Conservation (phyloP, 2,113 vertebrate species). For the Struthio camelus region DNA sequence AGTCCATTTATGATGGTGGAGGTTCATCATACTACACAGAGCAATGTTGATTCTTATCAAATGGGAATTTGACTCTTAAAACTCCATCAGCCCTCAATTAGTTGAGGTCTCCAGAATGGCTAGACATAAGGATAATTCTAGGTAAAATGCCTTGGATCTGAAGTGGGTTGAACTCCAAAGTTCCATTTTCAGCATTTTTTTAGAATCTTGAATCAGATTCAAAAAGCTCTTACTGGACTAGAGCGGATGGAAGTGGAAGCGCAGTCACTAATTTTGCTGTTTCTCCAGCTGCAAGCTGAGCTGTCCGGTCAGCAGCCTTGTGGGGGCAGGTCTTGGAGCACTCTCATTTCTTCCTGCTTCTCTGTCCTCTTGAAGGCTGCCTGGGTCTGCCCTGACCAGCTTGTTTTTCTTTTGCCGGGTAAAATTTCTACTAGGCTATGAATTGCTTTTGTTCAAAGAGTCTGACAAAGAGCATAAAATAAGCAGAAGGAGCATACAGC, state of each 20-base stretch:
- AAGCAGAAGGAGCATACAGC: background rate
- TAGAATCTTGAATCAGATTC: background rate
- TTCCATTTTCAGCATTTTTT: background rate
- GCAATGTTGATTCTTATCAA: background rate
- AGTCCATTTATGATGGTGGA: background rate
- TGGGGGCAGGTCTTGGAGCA: accelerated
- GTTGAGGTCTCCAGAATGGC: background rate
- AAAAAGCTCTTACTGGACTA: background rate
- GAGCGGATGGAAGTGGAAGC: accelerated
- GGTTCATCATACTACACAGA: background rate
- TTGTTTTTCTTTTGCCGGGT: background rate
- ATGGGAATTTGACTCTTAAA: background rate
- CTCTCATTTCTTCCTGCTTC: background rate
- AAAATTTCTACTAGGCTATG: background rate
- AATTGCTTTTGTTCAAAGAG: background rate
- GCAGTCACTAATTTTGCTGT: background rate
- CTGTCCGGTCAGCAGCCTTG: background rate
- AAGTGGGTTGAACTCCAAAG: background rate
- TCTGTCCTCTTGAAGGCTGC: background rate
- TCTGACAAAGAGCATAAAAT: background rate
- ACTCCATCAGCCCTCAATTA: background rate
- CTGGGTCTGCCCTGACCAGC: background rate
- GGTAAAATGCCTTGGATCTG: background rate
- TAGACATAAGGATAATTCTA: background rate
- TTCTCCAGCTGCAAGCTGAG: background rate